Evolutionary conservation across 2,113 vertebrate species (phyloP), one percentile per base, ranked within the genome.

Genomic region (Entelurus aequoreus): DNA sequence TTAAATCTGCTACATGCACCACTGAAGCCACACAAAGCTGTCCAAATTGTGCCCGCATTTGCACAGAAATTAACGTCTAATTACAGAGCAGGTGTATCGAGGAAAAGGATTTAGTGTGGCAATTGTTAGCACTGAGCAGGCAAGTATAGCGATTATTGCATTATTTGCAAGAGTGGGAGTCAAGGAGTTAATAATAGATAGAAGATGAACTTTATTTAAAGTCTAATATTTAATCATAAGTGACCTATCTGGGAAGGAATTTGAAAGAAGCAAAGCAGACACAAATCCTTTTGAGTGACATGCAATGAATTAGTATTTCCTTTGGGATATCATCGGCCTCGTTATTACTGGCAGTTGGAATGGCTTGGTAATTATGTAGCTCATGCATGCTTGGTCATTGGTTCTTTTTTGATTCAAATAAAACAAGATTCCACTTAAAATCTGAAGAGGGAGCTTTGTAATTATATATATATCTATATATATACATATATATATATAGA

Each of bases 281-380:
- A 66, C 55, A 21, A 63, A 80, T 83, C 74, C 74, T 66, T 82
- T 55, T 81, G 84, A 86, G 68, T 53, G 83, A 84, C 81, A 84
- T 47, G 38, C 50, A 74, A 28, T 44, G 56, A 79, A 79, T 79
- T 81, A 81, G 81, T 67, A 54, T 61, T 54, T 44, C 55, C 83
- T 83, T 74, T 49, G 73, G 74, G 81, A 72, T 69, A 75, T 78
- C 48, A 75, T 77, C 82, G 80, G 72, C 83, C 78, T 85, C 80
- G 78, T 82, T 80, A 80, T 82, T 80, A 82, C 69, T 64, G 70
- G 56, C 28, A 28, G 3, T 40, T 16, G 67, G 60, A 72, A 80
- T 75, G 71, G 84, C 60, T 83, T 77, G 80, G 76, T 79, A 75
- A 78, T 78, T 74, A 73, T 76, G 56, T 66, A 44, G 74, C 68